Base-by-base conservation (phyloP, 1,140 invertebrate genomes). In the Hormaphis cornu region DNA sequence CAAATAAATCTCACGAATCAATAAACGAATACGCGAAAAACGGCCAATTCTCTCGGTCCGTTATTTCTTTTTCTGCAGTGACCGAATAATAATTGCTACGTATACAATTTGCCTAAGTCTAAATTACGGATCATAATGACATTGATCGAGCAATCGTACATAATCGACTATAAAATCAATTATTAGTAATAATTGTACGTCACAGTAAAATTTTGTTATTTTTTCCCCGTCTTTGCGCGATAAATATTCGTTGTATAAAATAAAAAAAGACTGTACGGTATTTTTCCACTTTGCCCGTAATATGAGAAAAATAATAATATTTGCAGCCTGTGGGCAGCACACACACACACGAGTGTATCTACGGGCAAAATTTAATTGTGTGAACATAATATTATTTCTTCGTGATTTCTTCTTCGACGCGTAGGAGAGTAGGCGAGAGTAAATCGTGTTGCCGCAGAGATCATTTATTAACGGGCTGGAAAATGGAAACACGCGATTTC, bases 391-490 rank as follows among this genome's bases (percentile, higher is more conserved):
- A 40, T n/a, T 40, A 35, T 22, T 56, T 56, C 20, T 37, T 56
- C 37, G 6, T 56, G 20, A 8, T n/a, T 56, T 24, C 12, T 56
- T 10, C n/a, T 20, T 35, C 28, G 16, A 22, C 20, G 35, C 54
- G 54, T 58, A 58, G 54, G 54, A 40, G 54, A 37, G n/a, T n/a
- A n/a, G n/a, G n/a, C n/a, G n/a, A n/a, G n/a, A 9, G 14, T 22
- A 40, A 40, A 40, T n/a, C 33, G 54, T 22, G 20, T 58, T 58
- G 16, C 20, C 16, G 24, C 12, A 26, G n/a, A n/a, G n/a, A n/a
- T n/a, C n/a, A n/a, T n/a, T n/a, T 40, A 40, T 58, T 58, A 58
- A 58, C 54, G 54, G 24, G 24, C 54, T 40, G 54, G 18, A 40
- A 24, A 58, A 37, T 35, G 54, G 54, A 58, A 58, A 58, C 54